Evolutionary conservation across 1,140 invertebrate species (phyloP).

Genomic region (Colletes latitarsis): DNA sequence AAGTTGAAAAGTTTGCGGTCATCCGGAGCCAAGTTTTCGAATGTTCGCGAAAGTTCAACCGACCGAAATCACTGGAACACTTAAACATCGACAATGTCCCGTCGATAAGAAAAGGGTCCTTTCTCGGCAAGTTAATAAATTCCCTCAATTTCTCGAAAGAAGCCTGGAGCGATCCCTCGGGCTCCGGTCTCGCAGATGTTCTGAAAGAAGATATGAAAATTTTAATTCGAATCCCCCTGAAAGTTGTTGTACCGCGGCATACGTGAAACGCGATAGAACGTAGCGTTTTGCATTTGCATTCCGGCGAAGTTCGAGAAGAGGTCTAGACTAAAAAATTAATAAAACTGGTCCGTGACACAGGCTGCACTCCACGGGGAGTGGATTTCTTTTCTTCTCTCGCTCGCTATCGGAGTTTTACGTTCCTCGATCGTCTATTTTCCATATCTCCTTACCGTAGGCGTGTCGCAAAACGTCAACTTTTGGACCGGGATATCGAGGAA

Average conservation of each 20-base stretch:
- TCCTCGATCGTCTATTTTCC: constrained; percentile 14
- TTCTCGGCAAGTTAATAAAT: background rate
- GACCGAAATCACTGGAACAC: no score
- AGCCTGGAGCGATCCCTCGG: background rate
- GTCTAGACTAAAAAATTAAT: constrained; percentile 42
- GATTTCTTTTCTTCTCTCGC: constrained; percentile 22
- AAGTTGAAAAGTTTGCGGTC: no score
- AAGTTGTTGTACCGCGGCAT: constrained; percentile 28
- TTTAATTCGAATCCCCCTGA: constrained; percentile 40
- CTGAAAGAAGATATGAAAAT: constrained; percentile 40
- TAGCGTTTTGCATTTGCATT: constrained; percentile 27
- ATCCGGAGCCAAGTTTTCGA: no score
- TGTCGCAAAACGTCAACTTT: constrained; percentile 34
- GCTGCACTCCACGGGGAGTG: constrained; percentile 1
- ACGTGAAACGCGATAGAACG: constrained; percentile 34
- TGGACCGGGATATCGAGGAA: constrained; percentile 25
- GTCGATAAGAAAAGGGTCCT: no score
- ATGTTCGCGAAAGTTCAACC: no score
- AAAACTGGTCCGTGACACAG: constrained; percentile 42
- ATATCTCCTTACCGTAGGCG: constrained; percentile 38
- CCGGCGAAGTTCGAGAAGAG: constrained; percentile 5
- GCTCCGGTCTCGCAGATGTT: constrained; percentile 19
- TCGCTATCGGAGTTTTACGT: constrained; percentile 26
- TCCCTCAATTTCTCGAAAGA: background rate
- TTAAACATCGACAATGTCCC: no score